A percentile compares a stretch with the other conserved stretches of the same genome.
Conservation (phyloP, 2,797 vertebrate species). For the Thunnus albacares region DNA sequence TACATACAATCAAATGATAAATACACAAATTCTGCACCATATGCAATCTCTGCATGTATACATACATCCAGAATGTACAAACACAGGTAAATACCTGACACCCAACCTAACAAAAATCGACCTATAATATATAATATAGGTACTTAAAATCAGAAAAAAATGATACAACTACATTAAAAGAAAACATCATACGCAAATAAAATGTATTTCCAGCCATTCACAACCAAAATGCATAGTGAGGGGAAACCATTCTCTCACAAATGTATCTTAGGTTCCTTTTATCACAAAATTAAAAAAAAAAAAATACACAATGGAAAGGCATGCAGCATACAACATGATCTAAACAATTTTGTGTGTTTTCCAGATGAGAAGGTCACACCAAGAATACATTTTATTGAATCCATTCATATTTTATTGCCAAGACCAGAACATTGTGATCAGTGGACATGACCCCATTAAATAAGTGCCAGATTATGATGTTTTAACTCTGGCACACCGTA, state of each 20-base stretch:
- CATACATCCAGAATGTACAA: slow-evolving; percentile 65
- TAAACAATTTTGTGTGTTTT: slow-evolving; percentile 32
- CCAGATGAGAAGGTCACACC: slow-evolving; percentile 49
- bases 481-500: slow-evolving; percentile 14
- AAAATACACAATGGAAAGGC: slow-evolving; percentile 52
- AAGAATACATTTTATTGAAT: slow-evolving; percentile 39
- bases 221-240: slow-evolving; percentile 59
- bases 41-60: slow-evolving; percentile 66
- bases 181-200: slow-evolving; percentile 46
- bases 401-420: slow-evolving; percentile 38
- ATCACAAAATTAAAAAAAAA: slow-evolving; percentile 34
- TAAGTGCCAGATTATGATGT: slow-evolving; percentile 6
- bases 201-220: slow-evolving; percentile 43
- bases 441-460: slow-evolving; percentile 23
- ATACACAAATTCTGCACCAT: slow-evolving; percentile 66
- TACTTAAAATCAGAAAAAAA: slow-evolving; percentile 30
- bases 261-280: slow-evolving; percentile 20
- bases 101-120: slow-evolving; percentile 30
- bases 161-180: slow-evolving; percentile 43
- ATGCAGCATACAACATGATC: slow-evolving; percentile 55
- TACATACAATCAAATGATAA: slow-evolving; percentile 73
- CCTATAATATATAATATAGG: not conserved
- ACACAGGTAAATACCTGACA: slow-evolving; percentile 40
- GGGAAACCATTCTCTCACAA: slow-evolving; percentile 38
- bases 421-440: slow-evolving; percentile 18